These are phyloP conservation scores for Heloderma charlesbogerti DNA, from an alignment of 2,113 vertebrate genomes.

Conservation along the genomic window DNA sequence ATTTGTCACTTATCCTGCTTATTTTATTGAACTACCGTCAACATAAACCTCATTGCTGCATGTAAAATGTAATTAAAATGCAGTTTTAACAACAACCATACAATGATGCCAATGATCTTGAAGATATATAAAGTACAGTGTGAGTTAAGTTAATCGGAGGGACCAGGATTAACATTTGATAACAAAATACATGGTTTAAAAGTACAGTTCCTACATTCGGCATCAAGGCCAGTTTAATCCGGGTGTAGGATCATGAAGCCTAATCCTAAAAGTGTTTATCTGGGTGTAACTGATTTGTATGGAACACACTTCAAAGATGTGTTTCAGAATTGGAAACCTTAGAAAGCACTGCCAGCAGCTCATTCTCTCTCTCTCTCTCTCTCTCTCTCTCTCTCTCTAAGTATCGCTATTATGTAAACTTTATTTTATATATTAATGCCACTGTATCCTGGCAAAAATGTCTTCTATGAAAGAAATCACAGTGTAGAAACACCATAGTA, in stretches of 20 bases:
- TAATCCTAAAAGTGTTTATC: background rate
- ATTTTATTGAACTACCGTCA: conserved; percentile 65
- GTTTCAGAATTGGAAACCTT: background rate
- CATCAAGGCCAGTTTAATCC: conserved; percentile 31
- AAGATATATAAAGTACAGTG: conserved; percentile 81
- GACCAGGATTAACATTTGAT: conserved; percentile 70
- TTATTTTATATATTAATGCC: conserved; percentile 19
- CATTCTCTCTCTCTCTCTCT: background rate
- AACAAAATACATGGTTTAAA: conserved; percentile 67
- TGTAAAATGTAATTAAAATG: conserved; percentile 81
- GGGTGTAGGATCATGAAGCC: background rate
- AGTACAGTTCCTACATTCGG: conserved; percentile 60
- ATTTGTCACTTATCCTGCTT: conserved; percentile 74
- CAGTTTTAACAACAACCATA: conserved; percentile 83
- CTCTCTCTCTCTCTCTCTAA: background rate
- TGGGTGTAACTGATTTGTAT: background rate
- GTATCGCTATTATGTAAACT: background rate
- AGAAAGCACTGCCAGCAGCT: background rate
- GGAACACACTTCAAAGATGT: background rate
- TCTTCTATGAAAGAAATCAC: conserved; percentile 37
- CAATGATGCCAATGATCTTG: conserved; percentile 78
- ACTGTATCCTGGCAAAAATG: background rate
- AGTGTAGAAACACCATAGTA: conserved; percentile 26
- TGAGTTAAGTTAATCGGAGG: conserved; percentile 75
- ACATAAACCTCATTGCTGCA: conserved; percentile 63